Conservation (phyloP, 2,888 invertebrate species). For the Melanophora roralis region DNA sequence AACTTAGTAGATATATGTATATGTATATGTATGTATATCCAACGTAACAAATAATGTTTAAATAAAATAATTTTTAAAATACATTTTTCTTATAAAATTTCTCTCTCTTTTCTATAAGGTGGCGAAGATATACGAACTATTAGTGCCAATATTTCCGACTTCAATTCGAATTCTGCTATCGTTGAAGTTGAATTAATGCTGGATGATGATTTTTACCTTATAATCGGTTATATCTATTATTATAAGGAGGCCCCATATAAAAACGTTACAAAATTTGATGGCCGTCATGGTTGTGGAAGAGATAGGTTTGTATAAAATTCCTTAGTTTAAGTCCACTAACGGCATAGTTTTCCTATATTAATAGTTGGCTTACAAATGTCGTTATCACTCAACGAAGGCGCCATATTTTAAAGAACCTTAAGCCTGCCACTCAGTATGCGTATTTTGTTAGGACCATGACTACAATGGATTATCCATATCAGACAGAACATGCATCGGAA, state of each 20-base stretch:
- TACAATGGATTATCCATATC: constrained; percentile 82
- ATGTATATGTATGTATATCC: too few species aligned
- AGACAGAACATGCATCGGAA: constrained; percentile 87
- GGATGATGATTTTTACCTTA: constrained; percentile 83
- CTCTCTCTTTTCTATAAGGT: constrained; percentile 48
- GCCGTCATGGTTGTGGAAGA: constrained; percentile 92
- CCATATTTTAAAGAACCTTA: constrained; percentile 83
- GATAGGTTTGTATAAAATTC: constrained; percentile 83
- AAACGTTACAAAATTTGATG: constrained; percentile 91
- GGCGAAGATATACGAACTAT: constrained; percentile 59
- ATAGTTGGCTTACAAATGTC: constrained; percentile 83
- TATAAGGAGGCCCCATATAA: constrained; percentile 85
- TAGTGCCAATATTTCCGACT: constrained; percentile 75
- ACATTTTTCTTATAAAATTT: too few species aligned
- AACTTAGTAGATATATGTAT: too few species aligned
- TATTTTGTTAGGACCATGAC: constrained; percentile 95
- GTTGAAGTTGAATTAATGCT: constrained; percentile 83
- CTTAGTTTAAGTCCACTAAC: too few species aligned
- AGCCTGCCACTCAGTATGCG: constrained; percentile 94
- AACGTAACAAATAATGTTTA: too few species aligned
- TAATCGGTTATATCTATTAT: constrained; percentile 94
- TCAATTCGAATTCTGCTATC: constrained; percentile 77
- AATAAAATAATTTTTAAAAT: too few species aligned
- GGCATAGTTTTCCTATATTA: too few species aligned
- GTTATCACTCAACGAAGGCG: constrained; percentile 75